Base-by-base conservation (phyloP, 2,888 invertebrate species). In the Agrilus cyanescens region DNA sequence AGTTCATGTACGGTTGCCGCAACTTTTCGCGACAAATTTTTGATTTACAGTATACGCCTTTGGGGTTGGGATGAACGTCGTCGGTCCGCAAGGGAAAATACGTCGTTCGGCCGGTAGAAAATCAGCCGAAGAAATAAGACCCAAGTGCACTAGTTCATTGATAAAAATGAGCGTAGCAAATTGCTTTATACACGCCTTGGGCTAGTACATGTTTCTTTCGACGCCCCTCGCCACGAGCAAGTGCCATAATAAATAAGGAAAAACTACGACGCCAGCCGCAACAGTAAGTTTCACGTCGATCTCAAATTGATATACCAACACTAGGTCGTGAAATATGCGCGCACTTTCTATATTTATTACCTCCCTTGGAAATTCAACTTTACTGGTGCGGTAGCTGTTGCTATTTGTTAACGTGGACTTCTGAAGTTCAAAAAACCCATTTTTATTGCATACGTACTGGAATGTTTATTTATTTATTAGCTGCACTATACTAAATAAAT, bases 101-200 rank as follows among this genome's bases (percentile, higher is more conserved):
- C 25, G 25, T 25, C 25, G 25, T 8, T 25, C 25, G 25, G 25
- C 25, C 8, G 25, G 25, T 3, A 8, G 10, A 15, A 33, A 15
- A 33, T 15, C 15, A 14, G 39, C 39, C 39, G 4, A 25, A 25
- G 25, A 10, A 47, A 47, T 42, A 45, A 53, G 51, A 56, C 57
- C 25, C 58, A 58, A 57, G 57, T 53, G 56, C 40, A 56, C 56
- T 63, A 55, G 59, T 62, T 63, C 62, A 63, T 63, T 63, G 61
- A 63, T 63, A 63, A 63, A 63, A 63, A 63, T 61, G 62, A 60
- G 59, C 57, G 57, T 57, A 57, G 59, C 63, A 63, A 63, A 62
- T 63, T 63, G 63, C 62, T 63, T 63, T 62, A 62, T 63, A 63
- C 61, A 62, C 60, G 59, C 60, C 57, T 55, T 53, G 53, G 56